Conservation (phyloP, 2,113 vertebrate species). For the Alligator mississippiensis region DNA sequence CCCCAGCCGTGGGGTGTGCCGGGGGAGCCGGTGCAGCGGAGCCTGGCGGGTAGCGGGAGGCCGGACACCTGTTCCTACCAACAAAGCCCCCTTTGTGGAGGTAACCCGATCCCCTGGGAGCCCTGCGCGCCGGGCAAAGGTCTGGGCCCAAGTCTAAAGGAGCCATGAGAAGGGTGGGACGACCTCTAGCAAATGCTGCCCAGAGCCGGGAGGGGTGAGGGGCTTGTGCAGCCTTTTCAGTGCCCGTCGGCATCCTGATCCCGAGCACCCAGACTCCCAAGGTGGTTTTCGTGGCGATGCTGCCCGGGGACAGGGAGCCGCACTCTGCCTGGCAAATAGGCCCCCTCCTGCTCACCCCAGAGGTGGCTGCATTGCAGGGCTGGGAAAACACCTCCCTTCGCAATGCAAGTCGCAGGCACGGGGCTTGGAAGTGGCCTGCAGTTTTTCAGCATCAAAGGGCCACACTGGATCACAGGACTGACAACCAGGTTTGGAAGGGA, state of each 20-base stretch:
- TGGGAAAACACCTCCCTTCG: too few relatives aligned
- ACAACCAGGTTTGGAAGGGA: too few relatives aligned
- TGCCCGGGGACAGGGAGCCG: too few relatives aligned
- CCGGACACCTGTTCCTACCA: not conserved
- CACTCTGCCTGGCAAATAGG: too few relatives aligned
- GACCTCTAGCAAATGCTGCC: not conserved
- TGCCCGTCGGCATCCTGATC: too few relatives aligned
- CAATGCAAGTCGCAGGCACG: too few relatives aligned
- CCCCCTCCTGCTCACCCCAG: too few relatives aligned
- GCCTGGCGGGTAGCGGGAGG: not conserved
- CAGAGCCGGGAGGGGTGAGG: not conserved
- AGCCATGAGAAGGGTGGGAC: not conserved
- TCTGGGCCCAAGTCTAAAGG: not conserved
- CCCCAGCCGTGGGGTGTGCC: too few relatives aligned
- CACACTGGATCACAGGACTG: too few relatives aligned
- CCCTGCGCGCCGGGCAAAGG: accelerated
- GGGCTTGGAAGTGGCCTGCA: too few relatives aligned
- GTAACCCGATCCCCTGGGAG: not conserved
- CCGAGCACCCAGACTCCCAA: not conserved
- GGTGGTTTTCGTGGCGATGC: not conserved
- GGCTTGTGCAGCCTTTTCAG: accelerated
- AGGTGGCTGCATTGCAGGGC: too few relatives aligned
- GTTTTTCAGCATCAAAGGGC: too few relatives aligned
- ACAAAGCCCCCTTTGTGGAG: not conserved
- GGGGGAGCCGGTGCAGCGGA: accelerated